Evolutionary conservation across 2,113 vertebrate species (phyloP).

Genomic region (Oreochromis spilurus): DNA sequence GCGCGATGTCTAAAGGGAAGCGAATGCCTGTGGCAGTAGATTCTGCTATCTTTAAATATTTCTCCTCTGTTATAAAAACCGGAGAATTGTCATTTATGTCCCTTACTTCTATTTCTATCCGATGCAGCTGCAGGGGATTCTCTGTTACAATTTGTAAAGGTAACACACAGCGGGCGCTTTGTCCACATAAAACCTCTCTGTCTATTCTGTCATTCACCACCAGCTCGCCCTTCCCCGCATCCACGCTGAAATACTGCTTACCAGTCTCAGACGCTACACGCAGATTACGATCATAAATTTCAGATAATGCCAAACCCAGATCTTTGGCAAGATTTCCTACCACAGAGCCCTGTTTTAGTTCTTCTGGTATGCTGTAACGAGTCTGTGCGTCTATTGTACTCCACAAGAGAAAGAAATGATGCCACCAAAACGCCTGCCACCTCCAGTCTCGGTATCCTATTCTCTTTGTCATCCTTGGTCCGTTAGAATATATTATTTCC

Average conservation of each 20-base stretch:
- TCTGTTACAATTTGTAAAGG: background rate
- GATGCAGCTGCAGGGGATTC: background rate
- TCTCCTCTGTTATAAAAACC: constrained; percentile 69
- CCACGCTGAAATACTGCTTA: background rate
- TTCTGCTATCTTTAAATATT: constrained; percentile 66
- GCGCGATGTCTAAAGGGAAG: constrained; percentile 59
- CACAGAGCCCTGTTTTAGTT: background rate
- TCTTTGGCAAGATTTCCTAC: background rate
- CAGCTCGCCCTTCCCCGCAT: background rate
- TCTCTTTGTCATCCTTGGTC: background rate
- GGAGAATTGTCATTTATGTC: background rate
- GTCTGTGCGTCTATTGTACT: background rate
- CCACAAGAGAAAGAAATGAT: background rate
- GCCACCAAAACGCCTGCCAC: background rate
- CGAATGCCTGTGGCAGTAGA: constrained; percentile 64
- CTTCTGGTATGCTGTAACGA: background rate
- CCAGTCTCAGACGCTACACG: background rate
- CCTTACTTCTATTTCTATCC: background rate
- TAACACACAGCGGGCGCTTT: background rate
- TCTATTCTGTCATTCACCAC: background rate
- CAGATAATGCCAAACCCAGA: background rate
- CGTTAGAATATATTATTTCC: background rate
- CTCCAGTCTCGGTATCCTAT: background rate
- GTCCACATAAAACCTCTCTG: background rate
- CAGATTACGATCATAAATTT: background rate